Conservation (phyloP, 64 coral and sea anemone species). For the Montipora capricornis region DNA sequence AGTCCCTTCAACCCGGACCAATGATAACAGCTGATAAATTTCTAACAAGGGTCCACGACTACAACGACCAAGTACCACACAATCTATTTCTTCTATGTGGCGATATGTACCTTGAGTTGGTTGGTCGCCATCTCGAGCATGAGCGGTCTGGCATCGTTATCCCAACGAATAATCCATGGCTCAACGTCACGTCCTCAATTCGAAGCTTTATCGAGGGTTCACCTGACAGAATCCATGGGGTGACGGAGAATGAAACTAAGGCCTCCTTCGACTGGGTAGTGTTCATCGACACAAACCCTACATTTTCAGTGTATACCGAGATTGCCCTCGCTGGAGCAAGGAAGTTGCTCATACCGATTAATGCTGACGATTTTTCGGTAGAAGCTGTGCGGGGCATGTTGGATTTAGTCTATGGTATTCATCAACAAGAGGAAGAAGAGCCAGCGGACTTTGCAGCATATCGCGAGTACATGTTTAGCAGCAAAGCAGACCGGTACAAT, state of each 20-base stretch:
- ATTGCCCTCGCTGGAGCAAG: constrained; percentile 34
- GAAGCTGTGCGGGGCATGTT: constrained; percentile 15
- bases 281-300: constrained; percentile 37
- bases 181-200: background rate
- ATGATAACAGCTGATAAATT: background rate
- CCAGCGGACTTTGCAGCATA: background rate
- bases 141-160: background rate
- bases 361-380: constrained; percentile 34
- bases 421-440: background rate
- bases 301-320: constrained; percentile 23
- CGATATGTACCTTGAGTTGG: constrained; percentile 35
- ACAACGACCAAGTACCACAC: background rate
- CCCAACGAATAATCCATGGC: background rate
- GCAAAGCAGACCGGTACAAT: background rate
- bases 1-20: background rate
- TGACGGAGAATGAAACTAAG: background rate
- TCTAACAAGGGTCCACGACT: background rate
- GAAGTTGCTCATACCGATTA: constrained; percentile 27
- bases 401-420: constrained; percentile 40
- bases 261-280: constrained; percentile 9
- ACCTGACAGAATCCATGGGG: background rate
- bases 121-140: constrained; percentile 14
- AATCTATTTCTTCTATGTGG: constrained; percentile 18
- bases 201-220: constrained; percentile 10
- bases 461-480: constrained; percentile 12